These are phyloP conservation scores for Bothrops jararaca DNA, from an alignment of 2,113 vertebrate species.

Conservation along the genomic window DNA sequence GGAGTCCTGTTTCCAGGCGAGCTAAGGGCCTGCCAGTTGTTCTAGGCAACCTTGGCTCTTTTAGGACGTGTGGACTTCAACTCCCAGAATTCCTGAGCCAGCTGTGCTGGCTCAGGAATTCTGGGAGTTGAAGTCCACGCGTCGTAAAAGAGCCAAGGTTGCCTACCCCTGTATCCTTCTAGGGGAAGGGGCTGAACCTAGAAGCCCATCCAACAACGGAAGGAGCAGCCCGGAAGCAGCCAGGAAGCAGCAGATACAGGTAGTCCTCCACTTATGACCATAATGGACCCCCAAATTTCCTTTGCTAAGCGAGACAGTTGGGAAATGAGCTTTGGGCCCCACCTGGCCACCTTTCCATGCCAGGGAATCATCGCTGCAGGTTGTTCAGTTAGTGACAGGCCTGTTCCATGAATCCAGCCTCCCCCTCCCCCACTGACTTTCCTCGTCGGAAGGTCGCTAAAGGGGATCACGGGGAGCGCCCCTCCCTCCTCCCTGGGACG, in stretches of 20 bases:
- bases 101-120: no score
- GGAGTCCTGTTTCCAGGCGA: neutral
- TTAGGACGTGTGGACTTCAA: no score
- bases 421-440: neutral
- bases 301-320: neutral
- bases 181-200: neutral
- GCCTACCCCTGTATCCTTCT: no score
- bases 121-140: no score
- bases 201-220: neutral
- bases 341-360: neutral
- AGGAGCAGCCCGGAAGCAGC: neutral
- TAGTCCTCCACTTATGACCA: neutral
- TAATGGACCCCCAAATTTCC: neutral
- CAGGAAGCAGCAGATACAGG: neutral
- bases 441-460: no score
- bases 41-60: no score
- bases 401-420: neutral
- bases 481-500: no score
- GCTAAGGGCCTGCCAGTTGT: neutral
- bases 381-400: neutral
- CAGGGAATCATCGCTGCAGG: neutral
- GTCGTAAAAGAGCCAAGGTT: no score
- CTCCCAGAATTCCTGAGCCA: no score
- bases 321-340: neutral
- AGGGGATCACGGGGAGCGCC: no score